These are phyloP conservation scores for Acanthurus tractus DNA, from an alignment of 2,797 vertebrate species.

Conservation along the genomic window DNA sequence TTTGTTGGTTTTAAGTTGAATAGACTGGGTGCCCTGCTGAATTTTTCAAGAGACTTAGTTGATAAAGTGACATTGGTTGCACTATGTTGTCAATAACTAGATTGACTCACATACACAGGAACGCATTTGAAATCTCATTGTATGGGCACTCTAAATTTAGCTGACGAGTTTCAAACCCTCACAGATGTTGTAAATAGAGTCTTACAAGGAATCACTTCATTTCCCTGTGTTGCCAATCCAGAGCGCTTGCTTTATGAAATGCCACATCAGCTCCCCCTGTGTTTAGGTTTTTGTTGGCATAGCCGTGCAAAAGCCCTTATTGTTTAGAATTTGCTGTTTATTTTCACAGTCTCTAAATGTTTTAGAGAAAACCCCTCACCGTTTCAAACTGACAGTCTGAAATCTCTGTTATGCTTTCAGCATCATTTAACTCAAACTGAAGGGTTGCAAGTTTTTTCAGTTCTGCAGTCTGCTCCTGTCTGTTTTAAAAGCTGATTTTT, in stretches of 20 bases:
- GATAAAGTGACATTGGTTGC: not conserved
- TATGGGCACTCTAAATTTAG: slow-evolving; percentile 21
- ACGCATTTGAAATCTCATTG: slow-evolving; percentile 7
- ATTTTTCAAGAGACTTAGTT: not conserved
- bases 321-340: slow-evolving; percentile 85
- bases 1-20: not conserved
- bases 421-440: slow-evolving; percentile 79
- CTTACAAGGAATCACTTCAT: slow-evolving; percentile 86
- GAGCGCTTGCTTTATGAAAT: slow-evolving; percentile 63
- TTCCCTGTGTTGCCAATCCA: slow-evolving; percentile 51
- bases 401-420: slow-evolving; percentile 79
- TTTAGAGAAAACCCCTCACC: slow-evolving; percentile 69
- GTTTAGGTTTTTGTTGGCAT: slow-evolving; percentile 81
- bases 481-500: slow-evolving; percentile 65
- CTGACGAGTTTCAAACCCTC: slow-evolving; percentile 81
- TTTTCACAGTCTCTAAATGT: slow-evolving; percentile 84
- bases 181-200: slow-evolving; percentile 81
- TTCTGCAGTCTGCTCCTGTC: slow-evolving; percentile 46
- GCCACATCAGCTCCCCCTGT: slow-evolving; percentile 67
- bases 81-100: slow-evolving; percentile 10
- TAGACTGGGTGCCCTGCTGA: not conserved
- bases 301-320: slow-evolving; percentile 69
- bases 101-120: not conserved
- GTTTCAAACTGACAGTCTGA: slow-evolving; percentile 70
- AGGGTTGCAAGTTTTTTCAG: slow-evolving; percentile 59